Evolutionary conservation across 2,888 invertebrate genomes (phyloP).

Genomic region (Rhabditoides inermis): DNA sequence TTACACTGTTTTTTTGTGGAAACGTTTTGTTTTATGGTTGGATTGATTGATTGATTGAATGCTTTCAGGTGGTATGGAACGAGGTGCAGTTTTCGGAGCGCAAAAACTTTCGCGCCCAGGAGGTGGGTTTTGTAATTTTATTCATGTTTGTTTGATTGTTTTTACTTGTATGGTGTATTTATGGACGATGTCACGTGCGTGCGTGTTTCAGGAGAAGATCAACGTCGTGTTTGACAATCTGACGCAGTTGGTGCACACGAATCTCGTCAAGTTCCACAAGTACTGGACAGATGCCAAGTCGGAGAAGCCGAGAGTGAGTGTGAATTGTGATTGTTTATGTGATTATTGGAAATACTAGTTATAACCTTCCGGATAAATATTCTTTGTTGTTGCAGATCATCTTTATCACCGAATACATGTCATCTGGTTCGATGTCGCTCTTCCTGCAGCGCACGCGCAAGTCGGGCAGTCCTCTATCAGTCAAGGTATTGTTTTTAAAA

Average conservation of each 20-base stretch:
- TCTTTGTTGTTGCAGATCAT: slow-evolving; percentile 68
- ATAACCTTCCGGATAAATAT: neutral
- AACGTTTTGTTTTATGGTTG: neutral
- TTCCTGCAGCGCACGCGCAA: slow-evolving; percentile 71
- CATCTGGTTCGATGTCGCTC: slow-evolving; percentile 95
- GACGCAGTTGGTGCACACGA: slow-evolving; percentile 90
- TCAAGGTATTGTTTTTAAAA: slow-evolving; percentile 41
- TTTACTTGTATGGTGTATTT: neutral
- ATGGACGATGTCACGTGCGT: neutral
- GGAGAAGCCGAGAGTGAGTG: slow-evolving; percentile 78
- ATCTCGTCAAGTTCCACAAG: slow-evolving; percentile 97
- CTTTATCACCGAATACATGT: slow-evolving; percentile 99
- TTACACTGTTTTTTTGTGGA: neutral
- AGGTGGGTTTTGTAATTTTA: slow-evolving; percentile 55
- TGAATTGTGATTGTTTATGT: neutral
- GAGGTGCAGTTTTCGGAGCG: slow-evolving; percentile 97
- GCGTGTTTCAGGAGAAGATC: slow-evolving; percentile 69
- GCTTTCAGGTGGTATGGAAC: slow-evolving; percentile 71
- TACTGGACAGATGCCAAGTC: slow-evolving; percentile 97
- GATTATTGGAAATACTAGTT: neutral
- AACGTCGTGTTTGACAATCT: slow-evolving; percentile 95
- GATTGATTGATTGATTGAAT: neutral
- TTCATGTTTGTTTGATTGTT: neutral
- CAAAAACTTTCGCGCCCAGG: slow-evolving; percentile 92
- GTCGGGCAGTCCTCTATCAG: slow-evolving; percentile 48